A percentile compares a stretch with the other conserved stretches of the same genome.
Evolutionary conservation across 1,140 invertebrate species (phyloP).

Genomic region (Yoshiicerus persimilis): DNA sequence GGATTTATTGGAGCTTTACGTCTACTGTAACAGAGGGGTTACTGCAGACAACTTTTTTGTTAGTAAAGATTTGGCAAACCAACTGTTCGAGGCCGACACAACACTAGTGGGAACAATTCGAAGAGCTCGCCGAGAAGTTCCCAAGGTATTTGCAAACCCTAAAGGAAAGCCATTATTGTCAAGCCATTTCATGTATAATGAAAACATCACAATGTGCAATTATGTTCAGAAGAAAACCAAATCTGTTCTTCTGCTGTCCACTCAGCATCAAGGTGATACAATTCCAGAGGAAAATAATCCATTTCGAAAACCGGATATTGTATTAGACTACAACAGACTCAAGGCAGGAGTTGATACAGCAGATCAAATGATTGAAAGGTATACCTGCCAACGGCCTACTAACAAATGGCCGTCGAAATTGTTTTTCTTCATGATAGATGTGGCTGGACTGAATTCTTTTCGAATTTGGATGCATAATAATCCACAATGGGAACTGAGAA

Average conservation of each 20-base stretch:
- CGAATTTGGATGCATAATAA: neutral
- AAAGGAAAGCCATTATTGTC: no score
- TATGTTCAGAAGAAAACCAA: no score
- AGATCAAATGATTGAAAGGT: neutral
- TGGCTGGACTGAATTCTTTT: neutral
- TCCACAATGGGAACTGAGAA: neutral
- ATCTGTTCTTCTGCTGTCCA: no score
- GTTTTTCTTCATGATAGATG: neutral
- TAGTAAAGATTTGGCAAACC: neutral
- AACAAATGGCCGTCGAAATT: neutral
- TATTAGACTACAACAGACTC: neutral
- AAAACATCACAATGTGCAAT: no score
- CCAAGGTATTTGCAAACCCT: neutral
- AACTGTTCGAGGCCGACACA: neutral
- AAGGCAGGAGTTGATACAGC: neutral
- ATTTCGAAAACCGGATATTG: neutral
- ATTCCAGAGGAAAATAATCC: no score
- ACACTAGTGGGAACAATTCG: neutral
- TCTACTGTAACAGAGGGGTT: neutral
- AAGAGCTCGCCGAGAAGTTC: neutral
- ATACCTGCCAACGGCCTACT: neutral
- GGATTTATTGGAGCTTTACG: neutral
- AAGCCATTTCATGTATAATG: no score
- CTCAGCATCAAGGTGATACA: no score
- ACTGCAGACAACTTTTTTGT: conserved; percentile 5